Conservation (phyloP, 2,113 vertebrate genomes). For the Callorhinus ursinus region DNA sequence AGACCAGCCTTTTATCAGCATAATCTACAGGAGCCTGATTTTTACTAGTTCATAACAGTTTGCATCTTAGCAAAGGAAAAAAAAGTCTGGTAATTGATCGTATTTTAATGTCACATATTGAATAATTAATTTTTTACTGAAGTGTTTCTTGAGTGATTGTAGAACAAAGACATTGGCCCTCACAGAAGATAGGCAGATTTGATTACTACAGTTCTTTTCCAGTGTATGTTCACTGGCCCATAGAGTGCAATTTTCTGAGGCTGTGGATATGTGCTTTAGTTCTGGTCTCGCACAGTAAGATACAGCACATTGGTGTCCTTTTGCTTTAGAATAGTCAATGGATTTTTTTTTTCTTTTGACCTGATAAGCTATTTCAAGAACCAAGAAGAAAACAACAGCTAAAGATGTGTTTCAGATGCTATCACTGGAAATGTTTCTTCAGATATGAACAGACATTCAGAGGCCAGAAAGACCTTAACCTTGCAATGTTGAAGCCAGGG, state of each 20-base stretch:
- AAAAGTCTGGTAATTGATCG: background rate
- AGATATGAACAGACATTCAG: background rate
- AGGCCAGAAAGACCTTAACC: slow-evolving; percentile 12
- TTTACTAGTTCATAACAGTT: background rate
- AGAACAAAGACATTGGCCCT: background rate
- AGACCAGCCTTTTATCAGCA: background rate
- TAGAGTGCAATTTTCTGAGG: slow-evolving; percentile 13
- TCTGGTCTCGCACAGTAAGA: slow-evolving; percentile 58
- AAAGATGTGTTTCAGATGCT: slow-evolving; percentile 12
- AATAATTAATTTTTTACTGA: background rate
- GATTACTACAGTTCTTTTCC: background rate
- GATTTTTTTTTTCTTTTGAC: slow-evolving; percentile 49
- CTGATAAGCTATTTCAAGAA: slow-evolving; percentile 62
- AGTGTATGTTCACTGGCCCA: background rate
- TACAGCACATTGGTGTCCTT: slow-evolving; percentile 42
- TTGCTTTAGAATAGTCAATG: slow-evolving; percentile 56
- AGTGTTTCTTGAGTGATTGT: background rate
- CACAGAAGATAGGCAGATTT: background rate
- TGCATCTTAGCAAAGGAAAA: background rate
- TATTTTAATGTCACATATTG: background rate
- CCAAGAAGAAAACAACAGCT: slow-evolving; percentile 44
- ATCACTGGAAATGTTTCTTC: slow-evolving; percentile 62
- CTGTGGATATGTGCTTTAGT: slow-evolving; percentile 71
- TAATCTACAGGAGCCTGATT: background rate
- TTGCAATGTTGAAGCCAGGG: background rate